Base-by-base conservation (phyloP, 2,888 invertebrate genomes). In the Scaptodrosophila latifasciaeformis region DNA sequence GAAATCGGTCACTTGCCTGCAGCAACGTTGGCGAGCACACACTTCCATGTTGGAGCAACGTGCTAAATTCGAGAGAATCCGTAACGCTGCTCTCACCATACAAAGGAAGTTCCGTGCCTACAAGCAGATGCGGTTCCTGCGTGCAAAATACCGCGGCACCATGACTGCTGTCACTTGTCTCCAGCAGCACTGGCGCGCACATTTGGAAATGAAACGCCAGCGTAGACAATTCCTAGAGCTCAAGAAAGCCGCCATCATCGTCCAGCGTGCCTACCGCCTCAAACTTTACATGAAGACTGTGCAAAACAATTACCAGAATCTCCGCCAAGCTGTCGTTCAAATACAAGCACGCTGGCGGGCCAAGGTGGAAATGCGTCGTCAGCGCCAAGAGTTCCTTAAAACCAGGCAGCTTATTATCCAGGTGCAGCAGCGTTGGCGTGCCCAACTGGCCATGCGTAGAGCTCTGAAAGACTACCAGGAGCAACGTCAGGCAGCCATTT, bases 291-390 rank as follows among this genome's bases (percentile, higher is more conserved):
- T 80, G 76, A 59, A 59, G 54, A 27, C 35, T 0, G 35, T 62
- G 12, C 58, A 67, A 50, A 13, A 50, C 2, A 49, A 76, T 1
- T 87, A 70, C 60, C n/a, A 54, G 27, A 15, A 48, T 0, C 47
- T 67, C 40, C 61, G 57, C 21, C 53, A 49, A 12, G 66, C 82
- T 1, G 69, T 70, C n/a, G 47, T 83, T 6, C 46, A 57, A 4
- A 63, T 89, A 17, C 89, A 90, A 71, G 70, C 56, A n/a, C 70
- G 65, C 27, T 83, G 69, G 50, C 81, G 85, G 31, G 84, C 85
- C 3, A 79, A 61, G 13, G 42, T 62, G 13, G n/a, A 46, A 1
- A 68, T 67, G 60, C 58, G 65, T 55, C 47, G 39, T 10, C 56
- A 82, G 10, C 70, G 82, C 45, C 51, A 57, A 1, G 10, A 54